phyloP scores from a whole-genome alignment of 2,113 vertebrate genomes.

The Mystacornis crossleyi region DNA sequence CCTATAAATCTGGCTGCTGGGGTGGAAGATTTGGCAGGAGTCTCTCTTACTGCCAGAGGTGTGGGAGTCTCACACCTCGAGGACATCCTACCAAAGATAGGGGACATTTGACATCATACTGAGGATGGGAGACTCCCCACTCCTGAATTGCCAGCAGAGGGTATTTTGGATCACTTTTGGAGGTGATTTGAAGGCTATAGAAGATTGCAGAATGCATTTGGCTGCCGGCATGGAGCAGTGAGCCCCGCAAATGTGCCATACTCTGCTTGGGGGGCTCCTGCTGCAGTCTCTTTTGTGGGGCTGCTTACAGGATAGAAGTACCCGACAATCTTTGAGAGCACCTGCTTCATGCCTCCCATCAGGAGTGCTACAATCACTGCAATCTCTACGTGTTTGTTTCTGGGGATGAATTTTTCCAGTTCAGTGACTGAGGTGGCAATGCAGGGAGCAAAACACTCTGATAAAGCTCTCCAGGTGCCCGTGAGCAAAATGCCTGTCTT shows the following conservation, averaged over 20 bases:
- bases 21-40: neutral
- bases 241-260: accelerated
- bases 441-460: accelerated
- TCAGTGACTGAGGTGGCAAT: neutral
- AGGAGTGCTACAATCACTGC: neutral
- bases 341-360: neutral
- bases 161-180: neutral
- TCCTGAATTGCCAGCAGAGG: accelerated
- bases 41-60: neutral
- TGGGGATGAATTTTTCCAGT: neutral
- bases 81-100: accelerated
- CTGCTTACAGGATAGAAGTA: neutral
- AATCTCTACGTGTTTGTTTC: neutral
- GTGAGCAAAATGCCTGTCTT: neutral
- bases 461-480: neutral
- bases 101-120: neutral
- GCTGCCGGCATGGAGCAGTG: accelerated
- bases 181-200: neutral
- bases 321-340: neutral
- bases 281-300: neutral
- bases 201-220: neutral
- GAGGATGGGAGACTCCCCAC: neutral
- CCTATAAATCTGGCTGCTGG: neutral
- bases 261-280: neutral
- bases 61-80: neutral